These are phyloP conservation scores for Acrobasis consociella DNA, from an alignment of 2,888 invertebrate species.

Conservation along the genomic window DNA sequence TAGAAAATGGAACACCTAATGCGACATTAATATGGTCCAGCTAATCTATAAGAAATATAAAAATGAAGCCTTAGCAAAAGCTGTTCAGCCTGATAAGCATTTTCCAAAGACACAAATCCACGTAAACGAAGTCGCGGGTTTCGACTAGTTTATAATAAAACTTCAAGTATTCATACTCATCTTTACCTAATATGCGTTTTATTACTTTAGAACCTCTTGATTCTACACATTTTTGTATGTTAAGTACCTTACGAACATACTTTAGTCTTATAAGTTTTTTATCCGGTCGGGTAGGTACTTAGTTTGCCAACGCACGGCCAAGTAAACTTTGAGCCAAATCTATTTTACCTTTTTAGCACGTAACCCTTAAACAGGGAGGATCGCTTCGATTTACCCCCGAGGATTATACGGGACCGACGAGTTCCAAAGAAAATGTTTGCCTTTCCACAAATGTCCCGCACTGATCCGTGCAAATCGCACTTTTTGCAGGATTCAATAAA, in stretches of 20 bases:
- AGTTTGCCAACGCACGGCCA: background rate
- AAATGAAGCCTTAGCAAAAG: too few relatives aligned
- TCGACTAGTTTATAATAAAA: too few relatives aligned
- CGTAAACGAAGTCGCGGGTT: too few relatives aligned
- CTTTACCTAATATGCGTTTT: background rate
- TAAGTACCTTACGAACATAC: background rate
- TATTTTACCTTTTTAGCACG: conserved; percentile 3
- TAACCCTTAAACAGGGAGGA: background rate
- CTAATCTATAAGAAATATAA: too few relatives aligned
- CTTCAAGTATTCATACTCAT: background rate
- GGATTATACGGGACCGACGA: conserved; percentile 12
- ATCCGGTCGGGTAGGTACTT: background rate
- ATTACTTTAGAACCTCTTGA: too few relatives aligned
- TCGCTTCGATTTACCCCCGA: conserved; percentile 10
- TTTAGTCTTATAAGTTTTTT: background rate
- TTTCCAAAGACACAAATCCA: too few relatives aligned
- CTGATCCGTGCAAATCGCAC: background rate
- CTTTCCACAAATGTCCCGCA: conserved; percentile 9
- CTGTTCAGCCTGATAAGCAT: too few relatives aligned
- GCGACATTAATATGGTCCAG: too few relatives aligned
- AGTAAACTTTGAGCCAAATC: background rate
- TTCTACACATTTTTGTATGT: background rate
- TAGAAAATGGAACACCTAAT: too few relatives aligned
- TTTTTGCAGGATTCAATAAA: background rate
- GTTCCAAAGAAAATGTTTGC: conserved; percentile 7